Percentiles rank a stretch among this genome's conserved stretches.
Evolutionary conservation across 1,140 invertebrate species (phyloP).

Genomic region (Leptopilina boulardi): DNA sequence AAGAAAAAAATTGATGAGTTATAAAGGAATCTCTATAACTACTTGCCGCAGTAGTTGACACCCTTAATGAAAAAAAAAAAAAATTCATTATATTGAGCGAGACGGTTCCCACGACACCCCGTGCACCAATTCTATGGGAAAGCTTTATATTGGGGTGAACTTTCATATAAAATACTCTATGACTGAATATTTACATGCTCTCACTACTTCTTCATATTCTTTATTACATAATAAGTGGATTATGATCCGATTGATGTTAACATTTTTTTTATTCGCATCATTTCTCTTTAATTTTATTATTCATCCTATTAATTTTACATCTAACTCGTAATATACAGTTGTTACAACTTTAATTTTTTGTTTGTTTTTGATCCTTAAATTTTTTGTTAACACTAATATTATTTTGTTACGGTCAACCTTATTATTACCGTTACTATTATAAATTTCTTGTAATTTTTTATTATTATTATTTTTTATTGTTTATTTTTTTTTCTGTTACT

Average conservation of each 20-base stretch:
- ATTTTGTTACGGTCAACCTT: no score
- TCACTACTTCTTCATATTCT: slow-evolving; percentile 40
- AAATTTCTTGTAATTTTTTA: no score
- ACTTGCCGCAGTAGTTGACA: slow-evolving; percentile 50
- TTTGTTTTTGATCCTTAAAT: no score
- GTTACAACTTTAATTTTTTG: no score
- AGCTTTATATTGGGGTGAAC: slow-evolving; percentile 65
- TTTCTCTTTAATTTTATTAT: no score
- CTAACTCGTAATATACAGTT: no score
- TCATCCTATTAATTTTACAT: no score
- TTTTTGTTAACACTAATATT: no score
- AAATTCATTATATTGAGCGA: slow-evolving; percentile 64
- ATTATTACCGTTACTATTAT: no score
- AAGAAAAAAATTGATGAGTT: slow-evolving; percentile 42
- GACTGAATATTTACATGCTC: slow-evolving; percentile 40
- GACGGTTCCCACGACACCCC: slow-evolving; percentile 71
- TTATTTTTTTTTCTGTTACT: no score
- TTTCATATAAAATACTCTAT: slow-evolving; percentile 50
- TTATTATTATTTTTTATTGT: no score
- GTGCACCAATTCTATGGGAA: slow-evolving; percentile 64
- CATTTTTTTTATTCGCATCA: not conserved
- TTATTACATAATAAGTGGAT: slow-evolving; percentile 38
- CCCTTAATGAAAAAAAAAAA: slow-evolving; percentile 58
- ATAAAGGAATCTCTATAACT: slow-evolving; percentile 60
- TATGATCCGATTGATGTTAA: not conserved